These are phyloP conservation scores for Folsomia manolachei DNA, from an alignment of 2,888 invertebrate genomes.

Conservation along the genomic window DNA sequence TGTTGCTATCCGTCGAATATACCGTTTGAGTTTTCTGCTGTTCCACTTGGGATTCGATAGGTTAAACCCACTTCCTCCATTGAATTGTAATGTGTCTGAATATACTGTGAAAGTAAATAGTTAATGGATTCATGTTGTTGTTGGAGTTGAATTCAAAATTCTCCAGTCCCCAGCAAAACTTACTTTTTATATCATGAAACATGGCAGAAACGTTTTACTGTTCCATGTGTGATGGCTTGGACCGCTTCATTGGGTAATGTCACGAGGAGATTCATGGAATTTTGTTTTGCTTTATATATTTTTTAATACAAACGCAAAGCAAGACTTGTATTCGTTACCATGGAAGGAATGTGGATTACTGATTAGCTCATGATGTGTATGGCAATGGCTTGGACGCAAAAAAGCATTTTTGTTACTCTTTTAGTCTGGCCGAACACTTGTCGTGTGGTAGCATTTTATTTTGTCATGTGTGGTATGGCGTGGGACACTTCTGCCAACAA, in stretches of 20 bases:
- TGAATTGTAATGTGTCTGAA: not conserved
- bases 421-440: not conserved
- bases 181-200: no score
- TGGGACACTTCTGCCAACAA: not conserved
- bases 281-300: not conserved
- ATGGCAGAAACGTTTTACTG: no score
- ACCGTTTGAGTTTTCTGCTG: no score
- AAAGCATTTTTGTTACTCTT: not conserved
- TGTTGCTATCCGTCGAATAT: no score
- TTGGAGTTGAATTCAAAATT: not conserved
- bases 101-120: not conserved
- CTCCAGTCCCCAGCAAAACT: no score
- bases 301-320: not conserved
- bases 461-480: no score
- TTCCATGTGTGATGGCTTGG: no score
- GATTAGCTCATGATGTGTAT: not conserved
- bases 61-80: not conserved
- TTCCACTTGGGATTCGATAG: no score
- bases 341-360: not conserved
- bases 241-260: no score
- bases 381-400: not conserved
- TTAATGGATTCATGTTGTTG: not conserved
- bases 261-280: not conserved
- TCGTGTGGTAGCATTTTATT: not conserved
- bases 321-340: no score